Evolutionary conservation across 2,888 invertebrate species (phyloP).

Genomic region (Microplitis manilae): DNA sequence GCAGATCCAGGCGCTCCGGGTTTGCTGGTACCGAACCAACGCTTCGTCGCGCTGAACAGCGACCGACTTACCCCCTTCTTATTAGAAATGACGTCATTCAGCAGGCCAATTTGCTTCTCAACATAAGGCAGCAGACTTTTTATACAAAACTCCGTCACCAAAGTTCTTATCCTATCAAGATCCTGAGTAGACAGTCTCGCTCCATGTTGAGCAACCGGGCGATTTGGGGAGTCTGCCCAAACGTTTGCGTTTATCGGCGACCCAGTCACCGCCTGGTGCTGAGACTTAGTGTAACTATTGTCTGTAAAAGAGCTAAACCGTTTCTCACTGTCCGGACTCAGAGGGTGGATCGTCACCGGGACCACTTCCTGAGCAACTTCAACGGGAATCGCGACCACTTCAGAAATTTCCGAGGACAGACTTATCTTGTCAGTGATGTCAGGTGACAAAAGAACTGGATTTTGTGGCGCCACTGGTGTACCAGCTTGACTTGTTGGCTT

Average conservation of each 20-base stretch:
- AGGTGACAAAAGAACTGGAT: slow-evolving; percentile 60
- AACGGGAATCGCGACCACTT: slow-evolving; percentile 61
- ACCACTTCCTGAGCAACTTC: slow-evolving; percentile 74
- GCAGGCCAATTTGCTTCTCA: slow-evolving; percentile 87
- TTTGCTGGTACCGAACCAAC: slow-evolving; percentile 95
- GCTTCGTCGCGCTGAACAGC: slow-evolving; percentile 92
- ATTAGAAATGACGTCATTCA: slow-evolving; percentile 86
- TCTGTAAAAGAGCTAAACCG: slow-evolving; percentile 3
- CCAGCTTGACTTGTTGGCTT: slow-evolving; percentile 69
- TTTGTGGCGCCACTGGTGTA: slow-evolving; percentile 64
- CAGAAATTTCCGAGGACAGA: slow-evolving; percentile 62
- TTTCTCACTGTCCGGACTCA: slow-evolving; percentile 80
- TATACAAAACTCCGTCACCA: slow-evolving; percentile 89
- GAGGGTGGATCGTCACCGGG: slow-evolving; percentile 78
- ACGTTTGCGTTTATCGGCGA: slow-evolving; percentile 74
- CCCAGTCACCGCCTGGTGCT: slow-evolving; percentile 26
- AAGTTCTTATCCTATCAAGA: slow-evolving; percentile 86
- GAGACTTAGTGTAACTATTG: slow-evolving; percentile 1
- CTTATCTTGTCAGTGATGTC: slow-evolving; percentile 62
- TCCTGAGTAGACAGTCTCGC: slow-evolving; percentile 85
- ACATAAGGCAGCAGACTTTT: slow-evolving; percentile 92
- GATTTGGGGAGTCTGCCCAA: slow-evolving; percentile 75
- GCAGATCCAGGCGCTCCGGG: slow-evolving; percentile 79
- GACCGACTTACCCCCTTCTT: slow-evolving; percentile 95
- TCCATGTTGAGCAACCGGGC: slow-evolving; percentile 79